These are phyloP conservation scores for Pygmarrhopalites habei DNA, from an alignment of 1,140 invertebrate genomes.

Conservation along the genomic window DNA sequence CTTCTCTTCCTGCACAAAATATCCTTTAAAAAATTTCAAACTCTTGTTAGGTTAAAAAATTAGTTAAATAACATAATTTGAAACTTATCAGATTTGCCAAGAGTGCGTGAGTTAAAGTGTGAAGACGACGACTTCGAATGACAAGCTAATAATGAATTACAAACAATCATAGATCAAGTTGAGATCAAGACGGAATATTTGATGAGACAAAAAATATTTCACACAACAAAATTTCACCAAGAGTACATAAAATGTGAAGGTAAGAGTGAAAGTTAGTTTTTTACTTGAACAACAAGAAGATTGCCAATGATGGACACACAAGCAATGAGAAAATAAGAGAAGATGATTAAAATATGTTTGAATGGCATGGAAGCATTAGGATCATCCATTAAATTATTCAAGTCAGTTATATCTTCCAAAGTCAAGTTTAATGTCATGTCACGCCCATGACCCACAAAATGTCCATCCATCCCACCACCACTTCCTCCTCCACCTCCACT, in stretches of 20 bases:
- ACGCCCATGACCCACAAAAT: neutral
- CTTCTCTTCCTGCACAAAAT: no score
- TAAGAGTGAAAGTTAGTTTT: no score
- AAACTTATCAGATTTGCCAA: slow-evolving; percentile 43
- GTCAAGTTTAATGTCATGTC: slow-evolving; percentile 30
- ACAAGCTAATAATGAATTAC: slow-evolving; percentile 40
- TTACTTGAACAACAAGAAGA: slow-evolving; percentile 35
- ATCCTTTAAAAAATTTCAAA: no score
- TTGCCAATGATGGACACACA: slow-evolving; percentile 34
- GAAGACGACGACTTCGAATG: slow-evolving; percentile 41
- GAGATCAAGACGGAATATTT: neutral
- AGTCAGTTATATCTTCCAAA: slow-evolving; percentile 29
- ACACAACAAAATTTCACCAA: neutral
- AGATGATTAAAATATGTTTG: slow-evolving; percentile 27
- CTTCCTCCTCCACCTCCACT: neutral
- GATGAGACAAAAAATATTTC: neutral
- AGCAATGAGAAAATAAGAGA: slow-evolving; percentile 30
- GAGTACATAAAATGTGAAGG: neutral
- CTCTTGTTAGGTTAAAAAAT: no score
- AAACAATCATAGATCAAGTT: slow-evolving; percentile 8
- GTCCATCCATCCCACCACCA: neutral
- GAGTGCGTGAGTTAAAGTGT: slow-evolving; percentile 42
- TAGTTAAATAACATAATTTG: no score
- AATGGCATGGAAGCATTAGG: slow-evolving; percentile 11
- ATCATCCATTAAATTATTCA: slow-evolving; percentile 32